A percentile compares a stretch with the other conserved stretches of the same genome.
phyloP scores from a whole-genome alignment of 2,113 vertebrate genomes.

The Platanista minor region DNA sequence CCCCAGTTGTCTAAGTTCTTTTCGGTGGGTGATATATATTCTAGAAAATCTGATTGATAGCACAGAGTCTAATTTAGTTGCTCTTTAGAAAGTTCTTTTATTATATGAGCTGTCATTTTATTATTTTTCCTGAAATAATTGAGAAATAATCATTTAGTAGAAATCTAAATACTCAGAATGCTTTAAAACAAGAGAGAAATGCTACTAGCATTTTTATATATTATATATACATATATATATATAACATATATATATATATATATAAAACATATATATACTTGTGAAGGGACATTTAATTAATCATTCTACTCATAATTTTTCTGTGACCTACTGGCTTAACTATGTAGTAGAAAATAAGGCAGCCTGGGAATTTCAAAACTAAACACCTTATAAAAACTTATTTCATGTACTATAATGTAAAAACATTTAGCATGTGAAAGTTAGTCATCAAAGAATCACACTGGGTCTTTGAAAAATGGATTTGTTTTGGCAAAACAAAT shows the following conservation, averaged over 20 bases:
- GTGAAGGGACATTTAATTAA: neutral
- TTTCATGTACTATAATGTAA: neutral
- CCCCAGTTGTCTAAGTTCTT: neutral
- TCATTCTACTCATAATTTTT: neutral
- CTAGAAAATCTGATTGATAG: neutral
- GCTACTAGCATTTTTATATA: neutral
- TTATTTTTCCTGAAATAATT: neutral
- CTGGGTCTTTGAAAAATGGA: neutral
- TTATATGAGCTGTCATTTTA: neutral
- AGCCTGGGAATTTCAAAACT: neutral
- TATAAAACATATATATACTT: neutral
- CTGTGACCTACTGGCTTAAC: neutral
- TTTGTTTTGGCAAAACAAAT: conserved; percentile 33
- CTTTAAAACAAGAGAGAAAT: neutral
- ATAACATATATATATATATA: neutral
- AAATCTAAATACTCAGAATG: neutral
- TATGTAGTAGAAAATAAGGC: neutral
- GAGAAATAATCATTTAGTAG: neutral
- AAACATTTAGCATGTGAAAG: neutral
- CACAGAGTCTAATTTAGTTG: neutral
- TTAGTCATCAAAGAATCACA: conserved; percentile 20
- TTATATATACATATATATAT: neutral
- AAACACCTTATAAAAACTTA: neutral
- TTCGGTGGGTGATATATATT: neutral
- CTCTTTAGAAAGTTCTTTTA: neutral